A percentile compares a stretch with the other conserved stretches of the same genome.
These are phyloP conservation scores for Aquatica leii DNA, from an alignment of 2,888 invertebrate species.

Conservation along the genomic window DNA sequence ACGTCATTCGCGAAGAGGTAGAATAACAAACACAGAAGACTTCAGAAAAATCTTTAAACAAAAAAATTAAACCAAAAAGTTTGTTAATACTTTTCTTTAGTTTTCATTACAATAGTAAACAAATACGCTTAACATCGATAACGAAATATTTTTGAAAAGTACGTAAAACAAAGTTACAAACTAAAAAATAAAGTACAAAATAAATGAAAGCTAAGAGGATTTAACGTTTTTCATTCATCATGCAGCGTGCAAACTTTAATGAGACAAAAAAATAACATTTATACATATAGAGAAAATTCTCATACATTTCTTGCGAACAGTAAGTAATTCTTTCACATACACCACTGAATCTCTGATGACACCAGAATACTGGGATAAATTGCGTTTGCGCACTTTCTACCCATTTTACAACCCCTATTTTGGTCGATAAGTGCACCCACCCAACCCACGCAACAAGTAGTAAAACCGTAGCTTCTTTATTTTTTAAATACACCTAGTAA, in stretches of 20 bases:
- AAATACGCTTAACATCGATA: too few species aligned
- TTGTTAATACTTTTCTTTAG: too few species aligned
- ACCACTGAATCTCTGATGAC: conserved; percentile 39
- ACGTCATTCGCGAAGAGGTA: too few species aligned
- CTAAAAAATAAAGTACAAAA: too few species aligned
- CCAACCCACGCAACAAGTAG: conserved; percentile 45
- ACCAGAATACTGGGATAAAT: conserved; percentile 36
- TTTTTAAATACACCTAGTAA: conserved; percentile 1
- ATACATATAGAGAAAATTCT: conserved; percentile 11
- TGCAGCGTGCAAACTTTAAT: conserved; percentile 20
- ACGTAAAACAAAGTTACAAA: too few species aligned
- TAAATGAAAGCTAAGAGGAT: too few species aligned
- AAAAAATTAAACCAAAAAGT: too few species aligned
- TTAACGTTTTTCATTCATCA: too few species aligned
- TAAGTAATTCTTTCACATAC: conserved; percentile 24
- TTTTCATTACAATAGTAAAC: too few species aligned
- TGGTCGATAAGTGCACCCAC: conserved; percentile 44
- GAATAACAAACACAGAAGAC: too few species aligned
- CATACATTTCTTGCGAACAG: conserved; percentile 23
- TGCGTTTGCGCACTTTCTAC: conserved; percentile 46
- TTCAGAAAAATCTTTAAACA: too few species aligned
- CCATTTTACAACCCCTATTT: conserved; percentile 42
- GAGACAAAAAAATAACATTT: conserved; percentile 3
- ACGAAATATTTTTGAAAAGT: too few species aligned
- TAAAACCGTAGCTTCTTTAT: background rate